These are phyloP conservation scores for Vespertilio murinus DNA, from an alignment of 2,797 vertebrate genomes.

Conservation along the genomic window DNA sequence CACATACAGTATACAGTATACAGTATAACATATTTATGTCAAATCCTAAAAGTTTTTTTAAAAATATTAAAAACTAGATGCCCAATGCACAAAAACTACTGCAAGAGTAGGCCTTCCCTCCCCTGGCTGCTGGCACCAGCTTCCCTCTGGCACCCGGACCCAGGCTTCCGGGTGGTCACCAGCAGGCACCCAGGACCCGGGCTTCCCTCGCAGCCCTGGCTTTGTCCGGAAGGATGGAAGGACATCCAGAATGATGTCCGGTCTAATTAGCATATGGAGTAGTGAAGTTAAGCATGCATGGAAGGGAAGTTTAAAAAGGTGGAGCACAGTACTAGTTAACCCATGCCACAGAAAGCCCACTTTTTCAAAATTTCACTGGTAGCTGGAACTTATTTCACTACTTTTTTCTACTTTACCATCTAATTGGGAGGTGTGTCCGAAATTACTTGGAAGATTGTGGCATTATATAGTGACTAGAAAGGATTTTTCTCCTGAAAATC, in stretches of 20 bases:
- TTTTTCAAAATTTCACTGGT: neutral
- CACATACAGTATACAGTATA: neutral
- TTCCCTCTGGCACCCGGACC: too few relatives aligned
- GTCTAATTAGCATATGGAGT: neutral
- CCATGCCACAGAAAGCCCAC: neutral
- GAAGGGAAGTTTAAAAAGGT: neutral
- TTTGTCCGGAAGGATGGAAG: too few relatives aligned
- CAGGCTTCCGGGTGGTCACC: too few relatives aligned
- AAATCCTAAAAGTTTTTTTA: neutral
- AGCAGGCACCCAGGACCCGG: too few relatives aligned
- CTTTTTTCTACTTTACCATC: slow-evolving; percentile 59
- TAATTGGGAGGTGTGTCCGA: slow-evolving; percentile 59
- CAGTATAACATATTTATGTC: neutral
- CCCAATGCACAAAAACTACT: too few relatives aligned
- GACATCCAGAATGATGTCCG: too few relatives aligned
- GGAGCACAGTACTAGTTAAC: neutral
- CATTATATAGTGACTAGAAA: slow-evolving; percentile 58
- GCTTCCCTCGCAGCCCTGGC: too few relatives aligned
- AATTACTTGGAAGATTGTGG: slow-evolving; percentile 65
- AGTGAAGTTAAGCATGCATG: neutral
- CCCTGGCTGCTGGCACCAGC: too few relatives aligned
- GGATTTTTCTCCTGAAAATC: slow-evolving; percentile 62
- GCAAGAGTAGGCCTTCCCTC: too few relatives aligned
- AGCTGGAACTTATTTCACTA: slow-evolving; percentile 15
- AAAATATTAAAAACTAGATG: neutral